phyloP scores from a whole-genome alignment of 2,113 vertebrate genomes.

The Crotalus viridis region DNA sequence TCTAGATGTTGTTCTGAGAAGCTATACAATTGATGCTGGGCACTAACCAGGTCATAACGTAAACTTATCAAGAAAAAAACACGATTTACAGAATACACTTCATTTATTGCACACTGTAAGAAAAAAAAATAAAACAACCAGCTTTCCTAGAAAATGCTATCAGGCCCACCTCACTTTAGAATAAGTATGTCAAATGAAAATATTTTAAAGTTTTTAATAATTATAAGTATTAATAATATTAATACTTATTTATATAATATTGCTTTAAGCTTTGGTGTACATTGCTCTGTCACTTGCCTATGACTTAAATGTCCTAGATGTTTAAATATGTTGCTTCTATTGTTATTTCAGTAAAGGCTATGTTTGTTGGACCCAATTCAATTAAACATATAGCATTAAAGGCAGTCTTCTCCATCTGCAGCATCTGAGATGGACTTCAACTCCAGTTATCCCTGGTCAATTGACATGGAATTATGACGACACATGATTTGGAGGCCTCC shows the following conservation, averaged over 20 bases:
- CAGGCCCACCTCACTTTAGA: not conserved
- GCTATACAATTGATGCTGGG: not conserved
- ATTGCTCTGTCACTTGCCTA: no score
- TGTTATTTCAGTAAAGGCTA: not conserved
- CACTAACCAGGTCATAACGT: not conserved
- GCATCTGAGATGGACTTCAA: not conserved
- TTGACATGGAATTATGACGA: not conserved
- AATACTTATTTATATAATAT: no score
- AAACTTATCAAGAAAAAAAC: not conserved
- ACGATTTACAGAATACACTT: not conserved
- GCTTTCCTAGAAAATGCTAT: not conserved
- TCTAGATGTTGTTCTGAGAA: not conserved
- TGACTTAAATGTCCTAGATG: no score
- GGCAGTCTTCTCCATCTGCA: not conserved
- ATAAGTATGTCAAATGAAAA: not conserved
- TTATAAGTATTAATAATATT: no score
- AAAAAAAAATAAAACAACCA: not conserved
- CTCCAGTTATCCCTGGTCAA: not conserved
- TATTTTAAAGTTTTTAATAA: no score
- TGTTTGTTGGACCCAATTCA: not conserved
- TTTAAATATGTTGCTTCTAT: not conserved
- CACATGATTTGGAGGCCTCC: no score
- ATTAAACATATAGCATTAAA: not conserved
- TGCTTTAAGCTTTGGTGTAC: no score
- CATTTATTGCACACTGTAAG: not conserved